Evolutionary conservation across 1,140 invertebrate genomes (phyloP), one percentile per base, ranked within the genome.

Genomic region (Trinorchestia longiramus): DNA sequence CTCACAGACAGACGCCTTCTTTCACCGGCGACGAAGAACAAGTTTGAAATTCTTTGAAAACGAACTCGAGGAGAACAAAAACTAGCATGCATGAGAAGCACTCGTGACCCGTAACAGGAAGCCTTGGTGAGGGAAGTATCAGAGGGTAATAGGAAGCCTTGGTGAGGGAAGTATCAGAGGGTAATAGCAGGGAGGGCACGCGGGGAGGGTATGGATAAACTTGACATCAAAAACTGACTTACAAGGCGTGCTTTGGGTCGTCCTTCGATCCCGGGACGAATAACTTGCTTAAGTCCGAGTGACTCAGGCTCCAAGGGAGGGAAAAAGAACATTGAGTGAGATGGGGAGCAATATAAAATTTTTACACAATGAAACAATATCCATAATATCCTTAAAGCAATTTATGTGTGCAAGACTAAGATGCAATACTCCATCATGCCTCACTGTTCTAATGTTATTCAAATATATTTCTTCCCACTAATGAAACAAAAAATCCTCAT

Each of bases 281-380:
- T 94, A 94, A 43, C 92, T 94, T 44, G 92, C 92, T 94, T 45
- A 94, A 43, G 92, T 94, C 92, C 92, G 92, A 94, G 92, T 94
- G 92, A 94, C 92, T 94, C 43, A 94, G 92, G 92, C 92, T 94
- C 92, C 92, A 94, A 45, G 92, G 92, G 43, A 42, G 90, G 41
- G 43, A 43, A 94, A 94, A 45, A 94, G 43, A 94, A 94, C 43
- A 94, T 47, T 91, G 88, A 28, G 28, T 91, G 47, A 43, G 44
- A 45, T 94, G 92, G 88, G 88, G 88, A 94, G 43, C 0, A 47
- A 94, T 15, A 47, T 47, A 94, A 15, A 77, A 77, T 11, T 77
- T 1, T 3, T 77, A 11, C 15, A 77, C 62, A 28, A 36, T 23
- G 15, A 77, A 23, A 36, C 36, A 23, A 77, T 36, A 36, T 77